Evolutionary conservation across 2,113 vertebrate genomes (phyloP).

Genomic region (Pangasianodon gigas): DNA sequence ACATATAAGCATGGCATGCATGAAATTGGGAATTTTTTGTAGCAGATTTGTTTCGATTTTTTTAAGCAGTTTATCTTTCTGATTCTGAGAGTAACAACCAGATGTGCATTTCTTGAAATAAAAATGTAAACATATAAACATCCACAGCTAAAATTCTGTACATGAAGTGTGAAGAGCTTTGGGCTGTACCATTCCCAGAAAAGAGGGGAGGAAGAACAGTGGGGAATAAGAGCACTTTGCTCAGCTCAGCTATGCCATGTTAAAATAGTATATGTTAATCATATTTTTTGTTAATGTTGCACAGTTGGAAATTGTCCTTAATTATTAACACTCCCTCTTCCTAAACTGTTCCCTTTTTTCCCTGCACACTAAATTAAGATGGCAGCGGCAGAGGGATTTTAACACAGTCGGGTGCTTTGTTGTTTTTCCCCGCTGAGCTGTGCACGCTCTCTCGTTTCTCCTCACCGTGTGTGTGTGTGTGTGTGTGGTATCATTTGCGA

Average conservation of each 20-base stretch:
- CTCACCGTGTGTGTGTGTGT: slow-evolving; percentile 52
- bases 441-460: background rate
- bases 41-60: background rate
- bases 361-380: background rate
- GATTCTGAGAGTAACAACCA: background rate
- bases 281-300: slow-evolving; percentile 3
- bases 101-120: background rate
- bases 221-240: background rate
- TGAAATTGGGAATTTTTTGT: background rate
- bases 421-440: slow-evolving; percentile 16
- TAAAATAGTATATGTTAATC: background rate
- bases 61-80: background rate
- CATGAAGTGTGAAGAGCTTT: background rate
- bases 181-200: background rate
- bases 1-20: background rate
- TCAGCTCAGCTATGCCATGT: background rate
- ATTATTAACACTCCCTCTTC: background rate
- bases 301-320: slow-evolving; percentile 5
- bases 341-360: background rate
- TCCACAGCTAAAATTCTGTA: background rate
- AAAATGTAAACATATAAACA: background rate
- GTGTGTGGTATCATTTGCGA: slow-evolving; percentile 26
- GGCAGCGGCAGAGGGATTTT: slow-evolving; percentile 12
- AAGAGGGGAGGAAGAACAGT: background rate
- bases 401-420: slow-evolving; percentile 24